phyloP scores from a whole-genome alignment of 2,113 vertebrate genomes.

The Lepus europaeus region DNA sequence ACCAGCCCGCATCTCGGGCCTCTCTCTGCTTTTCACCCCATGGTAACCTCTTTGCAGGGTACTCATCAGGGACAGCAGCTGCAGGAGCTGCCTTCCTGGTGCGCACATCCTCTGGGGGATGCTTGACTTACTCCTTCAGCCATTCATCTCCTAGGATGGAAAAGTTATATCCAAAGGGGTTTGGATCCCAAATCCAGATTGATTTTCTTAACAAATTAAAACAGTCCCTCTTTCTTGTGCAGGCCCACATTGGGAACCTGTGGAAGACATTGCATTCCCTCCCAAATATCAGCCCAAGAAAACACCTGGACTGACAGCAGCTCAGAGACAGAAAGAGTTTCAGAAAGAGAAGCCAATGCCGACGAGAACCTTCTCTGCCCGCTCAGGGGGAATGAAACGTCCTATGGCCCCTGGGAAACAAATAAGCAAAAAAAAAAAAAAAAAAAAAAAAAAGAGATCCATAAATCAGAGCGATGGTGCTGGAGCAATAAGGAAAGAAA shows the following conservation, averaged over 20 bases:
- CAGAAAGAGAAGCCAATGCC: slow-evolving; percentile 36
- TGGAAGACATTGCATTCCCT: not conserved
- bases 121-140: not conserved
- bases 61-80: not conserved
- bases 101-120: not conserved
- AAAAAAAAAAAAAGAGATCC: slow-evolving; percentile 22
- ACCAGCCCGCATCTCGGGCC: not conserved
- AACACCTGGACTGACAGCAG: not conserved
- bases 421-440: not conserved
- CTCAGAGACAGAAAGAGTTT: not conserved
- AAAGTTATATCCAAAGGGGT: not conserved
- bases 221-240: slow-evolving; percentile 14
- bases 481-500: not conserved
- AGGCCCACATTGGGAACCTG: not conserved
- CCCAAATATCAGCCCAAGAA: not conserved
- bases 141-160: slow-evolving; percentile 7
- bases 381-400: not conserved
- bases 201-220: not conserved
- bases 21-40: not conserved
- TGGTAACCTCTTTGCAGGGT: not conserved
- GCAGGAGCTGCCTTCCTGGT: not conserved
- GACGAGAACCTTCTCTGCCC: not conserved
- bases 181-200: not conserved
- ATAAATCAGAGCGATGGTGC: not conserved
- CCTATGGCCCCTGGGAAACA: not conserved